Evolutionary conservation across 2,113 vertebrate species (phyloP).

Genomic region (Lophius piscatorius): DNA sequence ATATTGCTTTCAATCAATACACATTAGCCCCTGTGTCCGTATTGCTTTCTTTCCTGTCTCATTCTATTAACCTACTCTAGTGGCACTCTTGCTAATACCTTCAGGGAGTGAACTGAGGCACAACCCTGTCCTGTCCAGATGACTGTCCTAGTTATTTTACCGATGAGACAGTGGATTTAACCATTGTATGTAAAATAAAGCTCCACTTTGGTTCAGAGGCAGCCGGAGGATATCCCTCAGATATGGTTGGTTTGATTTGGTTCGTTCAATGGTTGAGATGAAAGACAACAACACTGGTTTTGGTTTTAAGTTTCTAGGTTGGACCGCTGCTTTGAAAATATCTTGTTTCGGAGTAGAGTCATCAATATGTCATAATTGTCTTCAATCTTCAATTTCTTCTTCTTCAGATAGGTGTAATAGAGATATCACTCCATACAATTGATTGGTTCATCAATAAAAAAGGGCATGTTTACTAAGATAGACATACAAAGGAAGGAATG

Average conservation of each 20-base stretch:
- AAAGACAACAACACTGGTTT: background rate
- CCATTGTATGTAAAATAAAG: constrained; percentile 44
- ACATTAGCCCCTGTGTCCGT: constrained; percentile 64
- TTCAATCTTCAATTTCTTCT: too few species aligned
- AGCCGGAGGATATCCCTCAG: background rate
- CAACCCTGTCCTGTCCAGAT: constrained; percentile 52
- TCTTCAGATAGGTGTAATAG: constrained; percentile 8
- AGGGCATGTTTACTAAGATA: background rate
- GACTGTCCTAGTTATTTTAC: constrained; percentile 58
- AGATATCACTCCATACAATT: constrained; percentile 31
- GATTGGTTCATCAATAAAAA: constrained; percentile 1
- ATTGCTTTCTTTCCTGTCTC: constrained; percentile 65
- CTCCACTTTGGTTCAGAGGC: constrained; percentile 10
- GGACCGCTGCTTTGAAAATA: constrained; percentile 2
- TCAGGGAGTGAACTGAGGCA: constrained; percentile 46
- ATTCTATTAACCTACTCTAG: constrained; percentile 71
- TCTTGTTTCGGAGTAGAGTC: constrained; percentile 4
- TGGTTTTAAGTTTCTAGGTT: background rate
- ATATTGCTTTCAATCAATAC: constrained; percentile 70
- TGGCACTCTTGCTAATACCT: constrained; percentile 64
- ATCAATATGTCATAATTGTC: background rate
- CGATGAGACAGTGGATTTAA: constrained; percentile 20
- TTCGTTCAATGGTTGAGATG: background rate
- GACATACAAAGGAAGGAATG: background rate
- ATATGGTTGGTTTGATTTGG: too few species aligned